Evolutionary conservation across 1,140 invertebrate genomes (phyloP).

Genomic region (Tribolium castaneum): DNA sequence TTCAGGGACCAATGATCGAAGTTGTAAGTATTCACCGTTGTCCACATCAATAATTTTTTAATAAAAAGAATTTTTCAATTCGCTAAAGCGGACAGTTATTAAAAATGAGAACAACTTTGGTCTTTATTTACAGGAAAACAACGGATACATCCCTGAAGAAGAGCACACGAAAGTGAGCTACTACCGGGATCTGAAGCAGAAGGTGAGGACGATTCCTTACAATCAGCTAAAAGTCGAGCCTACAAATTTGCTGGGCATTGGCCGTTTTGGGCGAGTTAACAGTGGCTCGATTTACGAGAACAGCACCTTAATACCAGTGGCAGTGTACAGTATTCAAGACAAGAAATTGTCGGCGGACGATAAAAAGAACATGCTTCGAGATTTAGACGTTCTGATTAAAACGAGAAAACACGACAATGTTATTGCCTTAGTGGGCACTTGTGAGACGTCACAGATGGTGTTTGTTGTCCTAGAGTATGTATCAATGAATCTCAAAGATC

Average conservation of each 20-base stretch:
- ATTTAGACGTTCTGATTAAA: slow-evolving; percentile 78
- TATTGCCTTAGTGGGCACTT: slow-evolving; percentile 80
- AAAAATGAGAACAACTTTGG: too few relatives aligned
- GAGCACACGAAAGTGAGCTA: slow-evolving; percentile 73
- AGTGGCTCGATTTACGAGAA: slow-evolving; percentile 74
- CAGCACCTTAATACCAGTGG: slow-evolving; percentile 58
- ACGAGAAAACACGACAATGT: slow-evolving; percentile 77
- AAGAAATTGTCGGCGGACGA: slow-evolving; percentile 71
- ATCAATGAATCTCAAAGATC: slow-evolving; percentile 75
- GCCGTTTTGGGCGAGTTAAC: slow-evolving; percentile 80
- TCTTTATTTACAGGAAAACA: slow-evolving; percentile 72
- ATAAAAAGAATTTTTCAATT: too few relatives aligned
- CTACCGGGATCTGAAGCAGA: slow-evolving; percentile 79
- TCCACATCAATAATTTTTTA: too few relatives aligned
- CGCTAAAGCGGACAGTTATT: too few relatives aligned
- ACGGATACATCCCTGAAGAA: slow-evolving; percentile 79
- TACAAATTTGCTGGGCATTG: slow-evolving; percentile 75
- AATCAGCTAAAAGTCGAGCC: slow-evolving; percentile 76
- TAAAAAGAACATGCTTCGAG: slow-evolving; percentile 76
- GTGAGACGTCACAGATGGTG: slow-evolving; percentile 78
- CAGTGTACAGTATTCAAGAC: slow-evolving; percentile 68
- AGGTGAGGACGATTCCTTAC: slow-evolving; percentile 78
- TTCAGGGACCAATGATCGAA: slow-evolving; percentile 75
- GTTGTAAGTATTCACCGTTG: slow-evolving; percentile 65
- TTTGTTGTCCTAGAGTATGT: slow-evolving; percentile 77